phyloP scores from a whole-genome alignment of 1,140 invertebrate genomes.

The Hestina assimilis region DNA sequence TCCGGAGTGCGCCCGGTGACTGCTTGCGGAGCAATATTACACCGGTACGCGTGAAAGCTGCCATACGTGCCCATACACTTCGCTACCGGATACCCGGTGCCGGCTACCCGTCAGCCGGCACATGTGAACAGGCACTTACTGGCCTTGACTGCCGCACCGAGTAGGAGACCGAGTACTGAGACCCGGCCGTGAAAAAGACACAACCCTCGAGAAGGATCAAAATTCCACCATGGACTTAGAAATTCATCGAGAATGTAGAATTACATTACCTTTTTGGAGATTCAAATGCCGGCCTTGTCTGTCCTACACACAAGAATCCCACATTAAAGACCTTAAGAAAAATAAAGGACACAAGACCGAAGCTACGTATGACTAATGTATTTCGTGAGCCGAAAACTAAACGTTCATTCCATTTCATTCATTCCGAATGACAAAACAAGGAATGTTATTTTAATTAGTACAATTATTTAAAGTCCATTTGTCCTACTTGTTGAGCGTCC shows the following conservation, averaged over 20 bases:
- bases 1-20: no score
- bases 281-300: not conserved
- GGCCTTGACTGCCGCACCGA: no score
- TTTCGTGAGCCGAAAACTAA: not conserved
- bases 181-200: no score
- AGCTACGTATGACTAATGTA: constrained; percentile 5
- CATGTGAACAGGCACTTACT: no score
- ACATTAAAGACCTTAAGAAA: not conserved
- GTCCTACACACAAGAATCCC: not conserved
- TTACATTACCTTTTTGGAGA: not conserved
- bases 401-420: constrained; percentile 6
- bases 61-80: no score
- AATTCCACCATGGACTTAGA: not conserved
- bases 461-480: constrained; percentile 18
- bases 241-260: not conserved
- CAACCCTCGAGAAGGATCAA: no score
- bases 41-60: no score
- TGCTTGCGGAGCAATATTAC: no score
- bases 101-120: no score
- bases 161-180: no score
- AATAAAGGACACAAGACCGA: not conserved
- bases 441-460: constrained; percentile 9
- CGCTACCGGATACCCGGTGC: no score
- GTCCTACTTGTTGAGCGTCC: no score
- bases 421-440: constrained; percentile 5